phyloP scores from a whole-genome alignment of 2,113 vertebrate species.

The Phaetusa simplex region DNA sequence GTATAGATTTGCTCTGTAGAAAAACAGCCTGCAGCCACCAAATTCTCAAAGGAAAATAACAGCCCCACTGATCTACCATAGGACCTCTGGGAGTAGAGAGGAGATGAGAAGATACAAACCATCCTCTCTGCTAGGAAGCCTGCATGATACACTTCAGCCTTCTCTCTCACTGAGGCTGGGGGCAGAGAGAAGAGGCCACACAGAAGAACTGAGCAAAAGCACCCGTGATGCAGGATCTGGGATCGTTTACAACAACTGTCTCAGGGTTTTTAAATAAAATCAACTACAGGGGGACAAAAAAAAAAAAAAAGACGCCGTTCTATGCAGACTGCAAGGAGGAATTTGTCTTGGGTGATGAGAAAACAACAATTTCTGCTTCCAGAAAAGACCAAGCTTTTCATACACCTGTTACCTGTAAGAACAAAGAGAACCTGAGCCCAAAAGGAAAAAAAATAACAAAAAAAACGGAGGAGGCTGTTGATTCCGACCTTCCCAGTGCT shows the following conservation, averaged over 20 bases:
- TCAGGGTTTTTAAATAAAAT: neutral
- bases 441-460: neutral
- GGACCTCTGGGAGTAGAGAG: neutral
- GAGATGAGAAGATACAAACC: neutral
- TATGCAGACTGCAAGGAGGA: neutral
- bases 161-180: neutral
- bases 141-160: neutral
- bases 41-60: neutral
- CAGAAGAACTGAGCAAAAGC: neutral
- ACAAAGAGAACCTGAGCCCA: neutral
- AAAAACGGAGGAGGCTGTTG: neutral
- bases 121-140: neutral
- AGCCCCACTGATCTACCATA: neutral
- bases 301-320: neutral
- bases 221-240: rapidly evolving
- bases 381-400: neutral
- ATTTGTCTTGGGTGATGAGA: neutral
- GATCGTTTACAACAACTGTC: neutral
- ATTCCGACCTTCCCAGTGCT: neutral
- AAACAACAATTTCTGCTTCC: neutral
- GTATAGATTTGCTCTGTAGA: neutral
- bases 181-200: neutral
- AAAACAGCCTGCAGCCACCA: neutral
- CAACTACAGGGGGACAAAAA: no score
- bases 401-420: neutral